Conservation (phyloP, 2,113 vertebrate species). For the Capra hircus region DNA sequence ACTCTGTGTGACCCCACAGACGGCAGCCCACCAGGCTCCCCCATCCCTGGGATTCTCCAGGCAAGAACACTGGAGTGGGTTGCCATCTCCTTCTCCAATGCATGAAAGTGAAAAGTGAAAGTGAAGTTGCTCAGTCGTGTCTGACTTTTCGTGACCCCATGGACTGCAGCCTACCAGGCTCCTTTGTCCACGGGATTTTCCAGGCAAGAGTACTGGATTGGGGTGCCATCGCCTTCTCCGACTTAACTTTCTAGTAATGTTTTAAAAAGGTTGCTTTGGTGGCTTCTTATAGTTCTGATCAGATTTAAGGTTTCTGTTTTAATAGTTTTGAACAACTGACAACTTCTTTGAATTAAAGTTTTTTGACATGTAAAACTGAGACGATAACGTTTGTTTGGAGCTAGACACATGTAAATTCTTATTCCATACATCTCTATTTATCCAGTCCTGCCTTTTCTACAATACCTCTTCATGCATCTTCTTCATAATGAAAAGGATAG, state of each 20-base stretch:
- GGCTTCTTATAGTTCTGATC: neutral
- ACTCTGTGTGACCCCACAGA: too few relatives aligned
- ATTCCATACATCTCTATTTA: neutral
- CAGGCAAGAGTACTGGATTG: too few relatives aligned
- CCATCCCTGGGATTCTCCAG: too few relatives aligned
- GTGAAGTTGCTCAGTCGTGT: too few relatives aligned
- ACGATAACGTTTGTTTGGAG: constrained; percentile 1
- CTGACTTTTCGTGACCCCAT: too few relatives aligned
- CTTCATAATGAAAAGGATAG: neutral
- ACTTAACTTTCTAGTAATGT: neutral
- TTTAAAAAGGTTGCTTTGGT: neutral
- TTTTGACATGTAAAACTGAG: neutral
- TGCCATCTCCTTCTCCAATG: too few relatives aligned
- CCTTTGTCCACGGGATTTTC: too few relatives aligned
- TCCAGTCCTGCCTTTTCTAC: neutral
- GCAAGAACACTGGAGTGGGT: too few relatives aligned
- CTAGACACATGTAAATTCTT: neutral
- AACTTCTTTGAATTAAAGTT: neutral
- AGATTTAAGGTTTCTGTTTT: neutral
- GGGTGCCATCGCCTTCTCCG: too few relatives aligned
- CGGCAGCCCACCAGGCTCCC: too few relatives aligned
- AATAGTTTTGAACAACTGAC: neutral
- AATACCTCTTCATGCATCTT: neutral
- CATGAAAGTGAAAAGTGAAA: too few relatives aligned
- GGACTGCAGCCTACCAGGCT: too few relatives aligned